Conservation (phyloP, 2,797 vertebrate genomes). For the Poecilia picta region DNA sequence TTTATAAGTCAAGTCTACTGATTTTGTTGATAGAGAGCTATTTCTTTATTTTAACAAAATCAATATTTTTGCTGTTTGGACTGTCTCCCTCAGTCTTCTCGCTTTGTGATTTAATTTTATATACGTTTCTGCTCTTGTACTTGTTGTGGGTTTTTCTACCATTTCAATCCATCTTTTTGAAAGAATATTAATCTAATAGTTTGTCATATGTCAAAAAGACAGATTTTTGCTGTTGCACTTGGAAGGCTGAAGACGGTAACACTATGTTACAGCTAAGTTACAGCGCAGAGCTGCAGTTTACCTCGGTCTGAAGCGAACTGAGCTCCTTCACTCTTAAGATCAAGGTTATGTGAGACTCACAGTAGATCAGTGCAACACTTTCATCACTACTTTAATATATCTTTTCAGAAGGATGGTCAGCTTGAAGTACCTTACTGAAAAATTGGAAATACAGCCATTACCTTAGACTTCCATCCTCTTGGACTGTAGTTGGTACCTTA, state of each 20-base stretch:
- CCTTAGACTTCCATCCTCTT: conserved; percentile 2
- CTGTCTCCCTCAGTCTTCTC: not conserved
- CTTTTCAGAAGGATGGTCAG: not conserved
- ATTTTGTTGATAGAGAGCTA: not conserved
- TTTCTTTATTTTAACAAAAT: not conserved
- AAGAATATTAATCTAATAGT: conserved; percentile 1
- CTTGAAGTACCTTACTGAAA: not conserved
- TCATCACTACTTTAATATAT: not conserved
- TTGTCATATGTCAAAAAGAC: not conserved
- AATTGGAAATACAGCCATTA: not conserved
- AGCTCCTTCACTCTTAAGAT: conserved; percentile 36
- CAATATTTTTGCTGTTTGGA: not conserved
- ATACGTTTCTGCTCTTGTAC: not conserved
- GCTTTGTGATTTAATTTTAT: not conserved
- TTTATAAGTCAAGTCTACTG: not conserved
- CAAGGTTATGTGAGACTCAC: conserved; percentile 23
- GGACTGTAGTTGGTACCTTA: not conserved
- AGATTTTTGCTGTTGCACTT: not conserved
- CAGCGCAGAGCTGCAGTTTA: not conserved
- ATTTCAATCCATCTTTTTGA: not conserved
- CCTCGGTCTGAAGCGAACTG: not conserved
- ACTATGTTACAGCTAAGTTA: not conserved
- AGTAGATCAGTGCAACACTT: conserved; percentile 7
- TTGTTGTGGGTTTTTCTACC: not conserved
- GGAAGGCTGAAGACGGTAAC: not conserved